Conservation (phyloP, 1,140 invertebrate genomes). For the Drosophila sproati region DNA sequence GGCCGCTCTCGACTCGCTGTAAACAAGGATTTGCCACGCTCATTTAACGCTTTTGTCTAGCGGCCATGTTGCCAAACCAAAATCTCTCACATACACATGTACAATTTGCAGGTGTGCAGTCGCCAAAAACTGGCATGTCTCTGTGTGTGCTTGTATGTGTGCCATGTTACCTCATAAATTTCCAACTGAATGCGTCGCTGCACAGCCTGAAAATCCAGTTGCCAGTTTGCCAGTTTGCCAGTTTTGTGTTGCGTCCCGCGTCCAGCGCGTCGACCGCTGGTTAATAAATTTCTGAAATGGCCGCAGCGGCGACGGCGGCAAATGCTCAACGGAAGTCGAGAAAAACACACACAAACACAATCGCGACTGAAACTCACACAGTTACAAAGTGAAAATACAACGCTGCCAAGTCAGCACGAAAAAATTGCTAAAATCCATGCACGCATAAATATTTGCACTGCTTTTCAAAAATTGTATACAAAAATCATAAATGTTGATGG, state of each 20-base stretch:
- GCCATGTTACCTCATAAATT: conserved; percentile 73
- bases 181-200: conserved; percentile 75
- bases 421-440: conserved; percentile 42
- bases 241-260: conserved; percentile 11
- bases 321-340: conserved; percentile 68
- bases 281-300: conserved; percentile 77
- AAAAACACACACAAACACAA: conserved; percentile 30
- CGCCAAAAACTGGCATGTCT: conserved; percentile 45
- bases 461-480: conserved; percentile 61
- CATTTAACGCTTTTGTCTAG: conserved; percentile 79
- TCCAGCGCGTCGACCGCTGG: conserved; percentile 39
- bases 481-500: conserved; percentile 28
- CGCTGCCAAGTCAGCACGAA: conserved; percentile 3
- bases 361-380: conserved; percentile 16
- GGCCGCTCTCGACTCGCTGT: conserved; percentile 55
- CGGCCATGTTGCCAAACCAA: conserved; percentile 72
- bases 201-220: conserved; percentile 72
- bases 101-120: conserved; percentile 54
- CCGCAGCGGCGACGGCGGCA: conserved; percentile 62
- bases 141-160: neutral
- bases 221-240: conserved; percentile 50
- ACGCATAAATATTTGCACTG: conserved; percentile 72
- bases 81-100: conserved; percentile 41
- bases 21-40: conserved; percentile 80
- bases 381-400: conserved; percentile 5